These are phyloP conservation scores for Ceramica pisi DNA, from an alignment of 2,888 invertebrate species.

Conservation along the genomic window DNA sequence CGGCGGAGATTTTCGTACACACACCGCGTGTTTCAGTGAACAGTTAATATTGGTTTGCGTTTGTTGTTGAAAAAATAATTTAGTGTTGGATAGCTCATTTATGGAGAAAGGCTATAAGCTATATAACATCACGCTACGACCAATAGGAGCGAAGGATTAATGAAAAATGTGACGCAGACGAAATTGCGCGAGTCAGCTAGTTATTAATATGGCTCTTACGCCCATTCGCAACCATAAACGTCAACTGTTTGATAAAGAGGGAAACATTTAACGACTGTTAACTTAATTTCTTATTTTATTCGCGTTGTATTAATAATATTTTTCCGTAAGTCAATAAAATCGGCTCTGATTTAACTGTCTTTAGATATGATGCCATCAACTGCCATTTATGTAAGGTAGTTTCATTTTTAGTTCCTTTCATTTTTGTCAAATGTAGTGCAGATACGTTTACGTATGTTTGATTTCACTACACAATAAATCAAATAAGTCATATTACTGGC, in stretches of 20 bases:
- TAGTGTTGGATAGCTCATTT: too few species aligned
- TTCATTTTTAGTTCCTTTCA: conserved; percentile 1
- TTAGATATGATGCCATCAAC: conserved; percentile 12
- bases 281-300: conserved; percentile 56
- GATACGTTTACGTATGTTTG: background rate
- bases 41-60: too few species aligned
- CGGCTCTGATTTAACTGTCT: conserved; percentile 28
- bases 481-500: conserved; percentile 1
- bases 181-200: too few species aligned
- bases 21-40: conserved; percentile 24
- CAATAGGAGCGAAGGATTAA: too few species aligned
- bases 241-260: conserved; percentile 37
- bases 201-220: conserved; percentile 15
- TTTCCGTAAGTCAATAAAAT: conserved; percentile 35
- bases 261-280: conserved; percentile 49
- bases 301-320: conserved; percentile 28
- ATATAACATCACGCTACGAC: too few species aligned
- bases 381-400: conserved; percentile 5
- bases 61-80: too few species aligned
- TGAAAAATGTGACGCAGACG: too few species aligned
- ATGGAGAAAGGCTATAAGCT: too few species aligned
- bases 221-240: conserved; percentile 36
- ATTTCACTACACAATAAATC: conserved; percentile 11
- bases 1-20: conserved; percentile 23
- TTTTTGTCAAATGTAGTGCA: background rate